These are phyloP conservation scores for Drosophila tani DNA, from an alignment of 1,140 invertebrate species.

Conservation along the genomic window DNA sequence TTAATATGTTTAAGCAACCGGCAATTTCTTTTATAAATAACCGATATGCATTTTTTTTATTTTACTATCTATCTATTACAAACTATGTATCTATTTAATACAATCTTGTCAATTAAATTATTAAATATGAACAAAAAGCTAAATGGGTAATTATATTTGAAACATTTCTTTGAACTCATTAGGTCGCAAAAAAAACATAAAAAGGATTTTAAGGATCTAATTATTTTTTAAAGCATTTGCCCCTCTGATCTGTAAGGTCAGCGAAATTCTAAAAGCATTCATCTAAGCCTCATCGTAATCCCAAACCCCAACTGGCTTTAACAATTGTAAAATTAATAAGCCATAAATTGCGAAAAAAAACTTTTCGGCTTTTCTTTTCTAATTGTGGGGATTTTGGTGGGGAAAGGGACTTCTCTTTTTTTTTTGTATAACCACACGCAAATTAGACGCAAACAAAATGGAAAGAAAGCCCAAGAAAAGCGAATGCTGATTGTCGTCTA, in stretches of 20 bases:
- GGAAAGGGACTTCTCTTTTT: slow-evolving; percentile 13
- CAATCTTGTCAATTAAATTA: too few species aligned
- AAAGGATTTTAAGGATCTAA: background rate
- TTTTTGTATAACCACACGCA: slow-evolving; percentile 67
- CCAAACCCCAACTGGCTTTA: slow-evolving; percentile 10
- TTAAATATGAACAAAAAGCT: background rate
- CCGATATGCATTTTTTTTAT: too few species aligned
- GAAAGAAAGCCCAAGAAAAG: slow-evolving; percentile 55
- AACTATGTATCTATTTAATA: too few species aligned
- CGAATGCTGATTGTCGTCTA: slow-evolving; percentile 77
- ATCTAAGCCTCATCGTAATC: slow-evolving; percentile 2
- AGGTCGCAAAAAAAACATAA: background rate
- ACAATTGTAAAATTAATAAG: slow-evolving; percentile 75
- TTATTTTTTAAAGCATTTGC: background rate
- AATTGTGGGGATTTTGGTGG: slow-evolving; percentile 45
- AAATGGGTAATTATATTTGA: background rate
- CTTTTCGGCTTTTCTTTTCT: slow-evolving; percentile 51
- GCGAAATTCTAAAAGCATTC: slow-evolving; percentile 10
- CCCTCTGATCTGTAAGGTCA: background rate
- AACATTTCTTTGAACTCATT: background rate
- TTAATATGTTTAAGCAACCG: too few species aligned
- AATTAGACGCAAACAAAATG: slow-evolving; percentile 74
- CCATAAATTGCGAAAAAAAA: slow-evolving; percentile 54
- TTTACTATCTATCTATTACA: too few species aligned
- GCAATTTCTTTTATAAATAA: background rate